These are phyloP conservation scores for Tetragonula carbonaria DNA, from an alignment of 2,888 invertebrate genomes.

Conservation along the genomic window DNA sequence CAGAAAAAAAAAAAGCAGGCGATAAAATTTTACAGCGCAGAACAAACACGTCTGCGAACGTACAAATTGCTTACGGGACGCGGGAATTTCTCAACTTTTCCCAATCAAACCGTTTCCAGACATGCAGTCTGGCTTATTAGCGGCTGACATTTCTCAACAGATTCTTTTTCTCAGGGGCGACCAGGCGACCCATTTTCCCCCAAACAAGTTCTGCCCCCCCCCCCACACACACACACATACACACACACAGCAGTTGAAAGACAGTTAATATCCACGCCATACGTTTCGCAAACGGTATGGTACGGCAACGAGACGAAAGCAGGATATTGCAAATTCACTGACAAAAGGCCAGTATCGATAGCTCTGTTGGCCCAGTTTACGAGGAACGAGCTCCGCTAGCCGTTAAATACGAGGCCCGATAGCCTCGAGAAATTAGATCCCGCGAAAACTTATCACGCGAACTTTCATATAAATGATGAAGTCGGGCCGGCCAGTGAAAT, in stretches of 20 bases:
- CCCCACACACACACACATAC: not conserved
- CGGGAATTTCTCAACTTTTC: not conserved
- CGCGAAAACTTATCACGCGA: not conserved
- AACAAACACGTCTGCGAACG: no score
- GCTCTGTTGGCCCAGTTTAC: constrained; percentile 21
- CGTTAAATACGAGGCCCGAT: not conserved
- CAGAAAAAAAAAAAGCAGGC: no score
- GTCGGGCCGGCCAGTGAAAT: not conserved
- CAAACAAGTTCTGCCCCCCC: not conserved
- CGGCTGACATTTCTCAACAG: constrained; percentile 25
- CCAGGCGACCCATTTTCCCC: constrained; percentile 2
- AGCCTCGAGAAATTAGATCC: constrained; percentile 39
- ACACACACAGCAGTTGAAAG: not conserved
- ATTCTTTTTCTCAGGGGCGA: constrained; percentile 10
- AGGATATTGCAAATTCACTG: constrained; percentile 44
- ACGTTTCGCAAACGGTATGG: constrained; percentile 14
- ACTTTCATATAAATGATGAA: constrained; percentile 28
- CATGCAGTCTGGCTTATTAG: not conserved
- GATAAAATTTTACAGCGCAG: no score
- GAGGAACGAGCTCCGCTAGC: not conserved
- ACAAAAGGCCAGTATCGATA: constrained; percentile 19
- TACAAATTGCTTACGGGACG: no score
- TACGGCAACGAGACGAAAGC: not conserved
- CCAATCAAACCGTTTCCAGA: constrained; percentile 1
- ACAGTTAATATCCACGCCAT: constrained; percentile 4